Base-by-base conservation (phyloP, 1,140 invertebrate genomes). In the Trachymyrmex septentrionalis region DNA sequence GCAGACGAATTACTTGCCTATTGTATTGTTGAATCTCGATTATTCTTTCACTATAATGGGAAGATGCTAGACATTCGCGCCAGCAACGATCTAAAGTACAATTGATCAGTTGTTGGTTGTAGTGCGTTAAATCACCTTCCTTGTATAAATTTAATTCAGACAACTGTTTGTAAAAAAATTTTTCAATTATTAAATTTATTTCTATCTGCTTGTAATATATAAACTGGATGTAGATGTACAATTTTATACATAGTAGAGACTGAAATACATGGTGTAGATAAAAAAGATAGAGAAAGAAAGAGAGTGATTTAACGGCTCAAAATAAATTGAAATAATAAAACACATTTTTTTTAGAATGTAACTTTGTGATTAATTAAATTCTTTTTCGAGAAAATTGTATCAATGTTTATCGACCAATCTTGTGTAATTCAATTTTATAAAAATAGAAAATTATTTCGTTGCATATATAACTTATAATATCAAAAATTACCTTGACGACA, bases 41-140 rank as follows among this genome's bases (percentile, higher is more conserved):
- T 87, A 96, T 96, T 93, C 97, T 96, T 92, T 96, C 93, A 12
- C 96, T 87, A 92, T 97, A 98, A 88, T 97, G 95, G n/a, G 97
- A 96, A 90, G 96, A 96, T 82, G 95, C 86, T 0, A 97, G 88
- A 92, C 98, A 98, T 94, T 99, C 97, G n/a, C 97, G 92, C 97
- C 98, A 99, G 92, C 98, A 99, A 66, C 96, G 96, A 81, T 96
- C 92, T 10, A 99, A 88, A 2, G 97, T 99, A 91, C 98, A 99
- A 87, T 97, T 95, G 1, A 96, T 95, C 63, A 99, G 93, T 77
- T 93, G 90, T 95, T 99, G 98, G 88, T 97, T 97, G 92, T 97
- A 99, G 92, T 97, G 97, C 0, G 98, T 99, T 12, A 92, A 87
- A 76, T 98, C 96, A 30, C 97, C 97, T 93, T 98, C 97, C 92